Evolutionary conservation across 92 coral and sea anemone species (phyloP).

Genomic region (Epizoanthus stellaris): DNA sequence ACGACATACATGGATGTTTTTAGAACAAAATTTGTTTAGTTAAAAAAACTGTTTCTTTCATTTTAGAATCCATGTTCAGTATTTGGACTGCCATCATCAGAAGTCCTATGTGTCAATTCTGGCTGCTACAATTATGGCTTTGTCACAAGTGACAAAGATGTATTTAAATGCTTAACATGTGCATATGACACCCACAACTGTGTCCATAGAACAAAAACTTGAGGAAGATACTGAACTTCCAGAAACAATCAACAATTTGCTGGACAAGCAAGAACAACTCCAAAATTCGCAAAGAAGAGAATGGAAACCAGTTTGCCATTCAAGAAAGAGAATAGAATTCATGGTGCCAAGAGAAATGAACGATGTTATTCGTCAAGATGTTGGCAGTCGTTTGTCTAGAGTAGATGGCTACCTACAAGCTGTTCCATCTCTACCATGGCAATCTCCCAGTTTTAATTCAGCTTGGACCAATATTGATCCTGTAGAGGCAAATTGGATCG

Average conservation of each 20-base stretch:
- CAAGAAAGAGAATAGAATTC: background rate
- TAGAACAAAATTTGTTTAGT: too few species aligned
- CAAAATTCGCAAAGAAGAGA: background rate
- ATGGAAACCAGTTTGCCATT: constrained; percentile 10
- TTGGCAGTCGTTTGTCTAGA: background rate
- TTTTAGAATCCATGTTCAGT: constrained; percentile 11
- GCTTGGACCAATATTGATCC: too few species aligned
- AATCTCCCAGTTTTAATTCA: too few species aligned
- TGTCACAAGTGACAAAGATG: constrained; percentile 34
- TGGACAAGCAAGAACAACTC: constrained; percentile 11
- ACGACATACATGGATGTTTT: too few species aligned
- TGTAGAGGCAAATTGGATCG: too few species aligned
- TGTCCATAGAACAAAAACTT: constrained; percentile 2
- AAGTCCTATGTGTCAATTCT: constrained; percentile 19
- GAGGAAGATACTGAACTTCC: constrained; percentile 31
- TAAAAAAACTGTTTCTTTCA: too few species aligned
- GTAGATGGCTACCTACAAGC: background rate
- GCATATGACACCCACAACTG: constrained; percentile 40
- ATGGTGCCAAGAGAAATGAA: background rate
- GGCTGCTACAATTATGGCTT: constrained; percentile 20
- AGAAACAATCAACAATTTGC: background rate
- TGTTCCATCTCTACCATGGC: too few species aligned
- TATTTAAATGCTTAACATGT: constrained; percentile 36
- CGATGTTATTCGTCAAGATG: constrained; percentile 4
- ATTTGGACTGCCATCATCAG: background rate